Evolutionary conservation across 2,797 vertebrate species (phyloP), one percentile per base, ranked within the genome.

Genomic region (Spinus pinus): DNA sequence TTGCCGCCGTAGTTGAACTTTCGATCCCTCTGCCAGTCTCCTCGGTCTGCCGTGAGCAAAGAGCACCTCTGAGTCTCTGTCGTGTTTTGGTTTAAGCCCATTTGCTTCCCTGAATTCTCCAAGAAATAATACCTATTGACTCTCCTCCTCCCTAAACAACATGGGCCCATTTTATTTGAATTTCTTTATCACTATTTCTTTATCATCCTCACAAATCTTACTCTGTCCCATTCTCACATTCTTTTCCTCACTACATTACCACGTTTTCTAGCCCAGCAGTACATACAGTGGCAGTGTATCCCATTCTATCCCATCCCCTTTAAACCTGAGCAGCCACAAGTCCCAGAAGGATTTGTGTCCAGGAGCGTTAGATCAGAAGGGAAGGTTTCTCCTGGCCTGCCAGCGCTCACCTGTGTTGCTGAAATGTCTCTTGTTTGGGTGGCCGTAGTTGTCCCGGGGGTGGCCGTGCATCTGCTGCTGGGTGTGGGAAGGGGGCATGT

Each of bases 1-100:
- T 98, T 99, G 71, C 99, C 97, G 2, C 98, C 98, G 5, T 99
- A 99, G 86, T 37, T 98, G 96, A 99, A 99, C 94, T 99, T 99
- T 7, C 99, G 98, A 42, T 99, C 99, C 90, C 99, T 98, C 96
- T 99, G 99, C 99, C 99, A 99, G 30, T 99, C 99, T n/a, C 98
- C 98, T 94, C 99, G 98, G 61, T 99, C 99, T 99, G 98, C 27
- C 66, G 7, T 0, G 22, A 79, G 47, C 44, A 90, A 86, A 91
- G 35, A 72, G 42, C 44, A 57, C 47, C n/a, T 35, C 9, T 77
- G 31, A 85, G 42, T 8, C 27, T 49, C n/a, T 39, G 14, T 15
- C 12, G 1, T 2, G 3, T 10, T 75, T 71, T 8, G 41, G 21
- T 30, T 70, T 51, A 85, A 92, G 46, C 16, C 17, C 24, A 3